These are phyloP conservation scores for Micromys minutus DNA, from an alignment of 2,113 vertebrate species.

Conservation along the genomic window DNA sequence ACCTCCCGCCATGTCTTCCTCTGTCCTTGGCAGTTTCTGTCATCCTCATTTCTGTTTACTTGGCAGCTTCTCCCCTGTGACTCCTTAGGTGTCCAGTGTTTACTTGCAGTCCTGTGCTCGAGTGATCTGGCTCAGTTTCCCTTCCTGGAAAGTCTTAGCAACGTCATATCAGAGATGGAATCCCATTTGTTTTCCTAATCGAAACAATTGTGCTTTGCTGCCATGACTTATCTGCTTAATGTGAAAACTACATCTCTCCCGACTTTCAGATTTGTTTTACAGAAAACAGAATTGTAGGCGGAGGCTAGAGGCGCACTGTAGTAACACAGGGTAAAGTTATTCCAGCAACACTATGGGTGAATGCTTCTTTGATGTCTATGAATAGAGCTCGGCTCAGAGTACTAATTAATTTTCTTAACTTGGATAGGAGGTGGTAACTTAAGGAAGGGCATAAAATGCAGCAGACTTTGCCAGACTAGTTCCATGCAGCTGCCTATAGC, in stretches of 20 bases:
- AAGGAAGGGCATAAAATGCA: conserved; percentile 85
- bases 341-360: conserved; percentile 56
- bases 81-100: neutral
- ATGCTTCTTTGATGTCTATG: conserved; percentile 56
- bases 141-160: conserved; percentile 62
- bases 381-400: conserved; percentile 74
- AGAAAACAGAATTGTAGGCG: conserved; percentile 60
- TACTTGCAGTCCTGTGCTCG: neutral
- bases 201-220: neutral
- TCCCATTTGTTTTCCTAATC: conserved; percentile 8
- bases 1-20: neutral
- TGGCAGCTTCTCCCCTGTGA: neutral
- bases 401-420: conserved; percentile 86
- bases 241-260: conserved; percentile 36
- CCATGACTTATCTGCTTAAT: conserved; percentile 19
- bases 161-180: conserved; percentile 28
- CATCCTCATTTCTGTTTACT: conserved; percentile 12
- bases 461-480: conserved; percentile 74
- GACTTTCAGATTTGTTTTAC: conserved; percentile 59
- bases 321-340: conserved; percentile 65
- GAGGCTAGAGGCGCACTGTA: conserved; percentile 61
- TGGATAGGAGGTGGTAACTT: conserved; percentile 83
- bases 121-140: neutral
- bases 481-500: conserved; percentile 80
- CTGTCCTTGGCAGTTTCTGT: neutral